Evolutionary conservation across 2,888 invertebrate genomes (phyloP), one percentile per base, ranked within the genome.

Genomic region (Heliconius ethilla): DNA sequence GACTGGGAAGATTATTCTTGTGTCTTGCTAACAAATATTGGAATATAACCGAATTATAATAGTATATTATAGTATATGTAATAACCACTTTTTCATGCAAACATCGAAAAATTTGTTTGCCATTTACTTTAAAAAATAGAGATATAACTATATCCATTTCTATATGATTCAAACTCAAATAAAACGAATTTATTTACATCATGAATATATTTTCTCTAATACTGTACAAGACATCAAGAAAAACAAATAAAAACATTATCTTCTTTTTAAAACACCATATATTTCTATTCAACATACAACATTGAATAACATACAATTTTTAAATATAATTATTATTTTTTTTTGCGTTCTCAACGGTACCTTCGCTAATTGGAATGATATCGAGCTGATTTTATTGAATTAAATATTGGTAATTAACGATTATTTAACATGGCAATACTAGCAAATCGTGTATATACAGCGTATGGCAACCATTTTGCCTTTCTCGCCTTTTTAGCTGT

Each of bases 251-350:
- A 90, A 89, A 89, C 86, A 87, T 87, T 87, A 87, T 83, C 75
- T 86, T 83, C 82, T 83, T 89, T 89, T 89, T 89, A 85, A 89
- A 92, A 90, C 87, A 88, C 90, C 90, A 89, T 90, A 90, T 91
- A 92, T 91, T 90, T 92, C 90, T 92, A 92, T 91, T 89, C 89
- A 92, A 91, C 91, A 90, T 90, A 90, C 90, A 91, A 92, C 90
- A 92, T 90, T 90, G 91, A 91, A 89, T 90, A 90, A 89, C 89
- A 89, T 89, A 90, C 87, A 90, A 89, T 90, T 89, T 85, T 86
- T 84, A 85, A 87, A 85, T 88, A 87, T 83, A 87, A 85, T 78
- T 80, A 63, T 27, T 63, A 63, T 5, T 84, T 81, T 82, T 79
- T 82, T 84, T 84, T 85, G 86, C 85, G 87, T 90, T 89, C 83